These are phyloP conservation scores for Brachionus plicatilis DNA, from an alignment of 1,140 invertebrate species.

Conservation along the genomic window DNA sequence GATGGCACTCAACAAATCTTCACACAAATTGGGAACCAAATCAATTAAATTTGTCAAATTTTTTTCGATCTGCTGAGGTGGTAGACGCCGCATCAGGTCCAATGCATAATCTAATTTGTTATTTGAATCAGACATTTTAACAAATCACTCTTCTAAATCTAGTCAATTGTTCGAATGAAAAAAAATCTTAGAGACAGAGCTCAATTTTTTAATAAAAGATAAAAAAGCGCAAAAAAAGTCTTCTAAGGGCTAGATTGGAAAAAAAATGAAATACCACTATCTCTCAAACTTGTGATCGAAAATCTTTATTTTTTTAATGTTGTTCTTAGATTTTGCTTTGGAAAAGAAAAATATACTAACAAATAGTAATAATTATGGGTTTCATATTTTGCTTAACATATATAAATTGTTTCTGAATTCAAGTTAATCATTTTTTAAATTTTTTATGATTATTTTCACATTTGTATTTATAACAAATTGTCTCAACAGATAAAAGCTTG, in stretches of 20 bases:
- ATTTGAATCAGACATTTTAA: slow-evolving; percentile 36
- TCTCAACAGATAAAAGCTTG: background rate
- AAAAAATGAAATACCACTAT: slow-evolving; percentile 6
- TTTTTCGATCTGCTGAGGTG: slow-evolving; percentile 86
- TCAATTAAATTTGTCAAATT: slow-evolving; percentile 35
- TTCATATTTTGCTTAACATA: background rate
- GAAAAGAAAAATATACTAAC: background rate
- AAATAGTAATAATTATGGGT: slow-evolving; percentile 33
- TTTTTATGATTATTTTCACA: background rate
- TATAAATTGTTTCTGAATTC: background rate
- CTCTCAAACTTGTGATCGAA: slow-evolving; percentile 27
- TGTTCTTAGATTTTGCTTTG: background rate
- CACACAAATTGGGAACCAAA: slow-evolving; percentile 79
- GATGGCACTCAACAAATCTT: slow-evolving; percentile 91
- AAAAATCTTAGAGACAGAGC: background rate
- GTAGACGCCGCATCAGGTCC: slow-evolving; percentile 94
- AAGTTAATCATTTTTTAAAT: slow-evolving; percentile 22
- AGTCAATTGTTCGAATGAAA: background rate
- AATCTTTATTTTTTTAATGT: background rate
- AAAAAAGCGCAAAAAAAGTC: slow-evolving; percentile 20
- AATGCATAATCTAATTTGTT: slow-evolving; percentile 62
- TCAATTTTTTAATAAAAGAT: background rate
- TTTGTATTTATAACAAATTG: background rate
- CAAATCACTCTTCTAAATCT: background rate
- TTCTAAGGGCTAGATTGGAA: background rate